A percentile compares a stretch with the other conserved stretches of the same genome.
Evolutionary conservation across 37 sponge, comb jelly and placozoan genomes (phyloP).

Genomic region (Ephydatia muelleri): DNA sequence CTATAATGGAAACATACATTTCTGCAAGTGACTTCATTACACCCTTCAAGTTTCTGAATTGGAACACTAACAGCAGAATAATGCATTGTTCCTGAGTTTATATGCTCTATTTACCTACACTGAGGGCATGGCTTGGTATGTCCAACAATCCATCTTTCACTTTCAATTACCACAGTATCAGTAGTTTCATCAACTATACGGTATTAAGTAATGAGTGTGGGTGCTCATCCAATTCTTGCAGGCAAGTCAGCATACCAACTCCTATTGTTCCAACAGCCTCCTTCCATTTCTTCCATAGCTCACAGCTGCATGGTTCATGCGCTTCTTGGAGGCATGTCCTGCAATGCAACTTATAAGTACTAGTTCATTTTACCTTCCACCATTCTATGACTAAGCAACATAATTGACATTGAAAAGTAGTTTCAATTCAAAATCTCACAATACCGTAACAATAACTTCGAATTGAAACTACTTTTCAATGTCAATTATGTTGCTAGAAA

Average conservation of each 20-base stretch:
- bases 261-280: conserved; percentile 32
- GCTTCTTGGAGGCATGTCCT: conserved; percentile 82
- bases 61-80: conserved; percentile 24
- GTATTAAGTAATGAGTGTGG: too few relatives aligned
- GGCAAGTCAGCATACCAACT: not conserved
- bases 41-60: conserved; percentile 80
- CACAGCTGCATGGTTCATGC: conserved; percentile 86
- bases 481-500: too few relatives aligned
- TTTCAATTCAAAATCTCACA: too few relatives aligned
- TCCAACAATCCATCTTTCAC: conserved; percentile 54
- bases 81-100: not conserved
- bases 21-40: conserved; percentile 76
- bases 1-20: conserved; percentile 55
- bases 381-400: too few relatives aligned
- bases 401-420: too few relatives aligned
- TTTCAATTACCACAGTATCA: not conserved
- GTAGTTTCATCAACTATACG: too few relatives aligned
- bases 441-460: too few relatives aligned
- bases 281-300: conserved; percentile 84
- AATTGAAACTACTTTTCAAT: too few relatives aligned
- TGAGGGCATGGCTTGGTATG: conserved; percentile 81
- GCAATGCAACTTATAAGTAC: too few relatives aligned
- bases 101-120: conserved; percentile 33
- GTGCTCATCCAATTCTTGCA: too few relatives aligned
- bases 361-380: too few relatives aligned